phyloP scores from a whole-genome alignment of 2,797 vertebrate genomes.

The Poecilia picta region DNA sequence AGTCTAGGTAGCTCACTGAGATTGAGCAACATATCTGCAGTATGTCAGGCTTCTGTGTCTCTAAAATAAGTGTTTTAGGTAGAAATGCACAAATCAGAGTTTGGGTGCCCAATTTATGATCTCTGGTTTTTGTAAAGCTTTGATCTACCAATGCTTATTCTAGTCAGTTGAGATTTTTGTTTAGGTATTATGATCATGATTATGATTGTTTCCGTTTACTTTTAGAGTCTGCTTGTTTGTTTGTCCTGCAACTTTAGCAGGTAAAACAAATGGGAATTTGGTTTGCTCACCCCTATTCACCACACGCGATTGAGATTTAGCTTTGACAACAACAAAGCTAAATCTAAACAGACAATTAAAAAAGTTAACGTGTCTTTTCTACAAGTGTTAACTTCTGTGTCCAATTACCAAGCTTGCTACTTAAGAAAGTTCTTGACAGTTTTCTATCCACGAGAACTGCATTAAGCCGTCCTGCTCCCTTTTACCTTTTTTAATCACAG shows the following conservation, averaged over 20 bases:
- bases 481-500: slow-evolving; percentile 62
- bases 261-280: background rate
- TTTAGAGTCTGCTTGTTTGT: background rate
- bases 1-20: background rate
- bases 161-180: background rate
- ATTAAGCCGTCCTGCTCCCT: slow-evolving; percentile 43
- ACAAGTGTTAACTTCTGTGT: slow-evolving; percentile 1
- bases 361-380: background rate
- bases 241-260: background rate
- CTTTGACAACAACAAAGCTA: too few species aligned
- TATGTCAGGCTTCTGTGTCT: background rate
- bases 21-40: background rate
- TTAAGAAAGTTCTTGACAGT: slow-evolving; percentile 51
- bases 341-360: background rate
- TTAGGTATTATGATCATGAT: background rate
- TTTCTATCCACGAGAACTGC: slow-evolving; percentile 56
- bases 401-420: slow-evolving; percentile 25
- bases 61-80: background rate
- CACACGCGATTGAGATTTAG: background rate
- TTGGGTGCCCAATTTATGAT: background rate
- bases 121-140: background rate
- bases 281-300: background rate
- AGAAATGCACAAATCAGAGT: background rate
- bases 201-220: too few species aligned
- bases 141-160: background rate